Percentiles rank a stretch among this genome's conserved stretches.
Conservation (phyloP, 1,140 invertebrate species). For the Saccostrea cuccullata region DNA sequence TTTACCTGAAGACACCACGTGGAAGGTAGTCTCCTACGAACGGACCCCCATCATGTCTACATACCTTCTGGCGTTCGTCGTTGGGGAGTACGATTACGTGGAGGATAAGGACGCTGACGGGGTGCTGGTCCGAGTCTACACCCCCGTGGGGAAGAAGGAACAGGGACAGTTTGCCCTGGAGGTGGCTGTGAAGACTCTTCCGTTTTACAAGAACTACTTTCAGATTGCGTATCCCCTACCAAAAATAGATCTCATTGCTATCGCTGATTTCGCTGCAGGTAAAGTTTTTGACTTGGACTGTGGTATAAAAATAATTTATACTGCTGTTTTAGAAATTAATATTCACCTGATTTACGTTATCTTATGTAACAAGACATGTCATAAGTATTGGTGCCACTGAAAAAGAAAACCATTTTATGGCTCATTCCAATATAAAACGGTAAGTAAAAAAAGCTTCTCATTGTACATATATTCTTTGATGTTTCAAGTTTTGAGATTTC, state of each 20-base stretch:
- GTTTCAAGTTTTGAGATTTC: too few relatives aligned
- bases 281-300: neutral
- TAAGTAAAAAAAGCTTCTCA: too few relatives aligned
- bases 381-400: too few relatives aligned
- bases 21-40: slow-evolving; percentile 86
- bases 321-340: too few relatives aligned
- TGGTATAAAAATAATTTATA: too few relatives aligned
- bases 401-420: too few relatives aligned
- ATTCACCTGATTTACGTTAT: too few relatives aligned
- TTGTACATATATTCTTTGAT: too few relatives aligned
- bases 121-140: slow-evolving; percentile 93
- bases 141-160: slow-evolving; percentile 93
- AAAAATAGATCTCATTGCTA: slow-evolving; percentile 96
- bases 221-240: slow-evolving; percentile 96
- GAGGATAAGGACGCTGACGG: slow-evolving; percentile 85
- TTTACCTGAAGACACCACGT: slow-evolving; percentile 79
- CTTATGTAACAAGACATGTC: too few relatives aligned
- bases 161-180: slow-evolving; percentile 94
- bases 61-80: slow-evolving; percentile 94
- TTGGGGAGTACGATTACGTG: slow-evolving; percentile 96
- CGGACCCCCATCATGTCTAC: slow-evolving; percentile 97
- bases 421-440: too few relatives aligned
- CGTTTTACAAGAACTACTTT: slow-evolving; percentile 97
- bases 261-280: slow-evolving; percentile 87
- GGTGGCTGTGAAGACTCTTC: slow-evolving; percentile 84